Evolutionary conservation across 2,113 vertebrate species (phyloP).

Genomic region (Anthoscopus minutus): DNA sequence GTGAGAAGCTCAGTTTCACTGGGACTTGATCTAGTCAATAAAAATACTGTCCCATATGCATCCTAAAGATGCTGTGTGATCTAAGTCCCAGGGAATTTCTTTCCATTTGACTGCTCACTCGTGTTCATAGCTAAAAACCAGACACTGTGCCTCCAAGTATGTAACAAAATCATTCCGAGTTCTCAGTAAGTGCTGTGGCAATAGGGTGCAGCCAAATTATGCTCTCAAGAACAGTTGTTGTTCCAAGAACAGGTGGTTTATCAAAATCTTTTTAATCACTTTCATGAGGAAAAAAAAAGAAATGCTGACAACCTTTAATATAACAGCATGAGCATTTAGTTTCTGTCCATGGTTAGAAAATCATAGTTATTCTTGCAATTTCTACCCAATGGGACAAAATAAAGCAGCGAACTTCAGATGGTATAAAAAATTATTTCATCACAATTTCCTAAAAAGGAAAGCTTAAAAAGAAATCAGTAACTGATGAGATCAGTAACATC

Average conservation of each 20-base stretch:
- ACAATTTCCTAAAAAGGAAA: not conserved
- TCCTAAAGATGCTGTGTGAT: not conserved
- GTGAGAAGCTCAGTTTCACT: not conserved
- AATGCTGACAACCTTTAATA: not conserved
- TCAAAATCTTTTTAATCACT: not conserved
- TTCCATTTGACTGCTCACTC: not conserved
- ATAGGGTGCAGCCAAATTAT: not conserved
- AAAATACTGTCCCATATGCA: not conserved
- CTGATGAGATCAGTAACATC: not conserved
- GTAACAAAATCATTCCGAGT: not conserved
- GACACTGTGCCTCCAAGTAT: not conserved
- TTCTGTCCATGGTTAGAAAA: not conserved
- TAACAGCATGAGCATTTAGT: not conserved
- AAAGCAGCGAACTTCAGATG: not conserved
- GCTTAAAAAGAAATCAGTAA: not conserved
- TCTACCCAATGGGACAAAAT: not conserved
- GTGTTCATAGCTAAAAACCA: not conserved
- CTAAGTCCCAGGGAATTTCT: not conserved
- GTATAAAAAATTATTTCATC: not conserved
- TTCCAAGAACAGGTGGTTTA: not conserved
- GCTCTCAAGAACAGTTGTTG: not conserved
- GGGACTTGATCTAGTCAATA: not conserved
- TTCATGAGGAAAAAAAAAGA: not conserved
- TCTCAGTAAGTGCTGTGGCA: not conserved
- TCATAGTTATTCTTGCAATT: not conserved